Evolutionary conservation across 2,888 invertebrate species (phyloP), one percentile per base, ranked within the genome.

Genomic region (Agonum fuliginosum): DNA sequence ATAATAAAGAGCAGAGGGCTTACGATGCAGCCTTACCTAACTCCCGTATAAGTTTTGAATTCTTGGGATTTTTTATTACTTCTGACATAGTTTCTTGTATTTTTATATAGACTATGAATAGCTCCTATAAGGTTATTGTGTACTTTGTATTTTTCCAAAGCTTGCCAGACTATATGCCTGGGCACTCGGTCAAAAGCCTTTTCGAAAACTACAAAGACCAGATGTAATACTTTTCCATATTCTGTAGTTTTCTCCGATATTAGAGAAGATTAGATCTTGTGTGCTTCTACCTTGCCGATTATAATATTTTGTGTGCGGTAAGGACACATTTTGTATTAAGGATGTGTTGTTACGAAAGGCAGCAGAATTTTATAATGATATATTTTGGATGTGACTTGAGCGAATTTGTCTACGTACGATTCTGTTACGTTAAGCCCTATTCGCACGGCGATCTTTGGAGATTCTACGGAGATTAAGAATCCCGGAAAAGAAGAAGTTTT

Each of bases 221-320:
- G 3, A 30, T 30, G 30, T 30, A 8, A n/a, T n/a, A n/a, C n/a
- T n/a, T n/a, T n/a, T n/a, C n/a, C n/a, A n/a, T n/a, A n/a, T 30
- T 30, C 30, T 8, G 8, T 5, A 30, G 30, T 30, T 30, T 30
- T 30, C 8, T 5, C 30, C 8, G 30, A 30, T 3, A 30, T 30
- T 8, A 3, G 4, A 5, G 1, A 8, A 88, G 88, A 88, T 88
- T 88, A 88, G 86, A 87, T 30, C 30, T 8, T 30, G 30, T 30
- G 30, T 30, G 8, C 30, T 30, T 30, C 30, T 30, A 30, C 8
- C 8, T 8, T 30, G 4, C 8, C 30, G 30, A 30, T 5, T 5
- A 30, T 8, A 3, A 8, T 30, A 30, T 30, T 30, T 3, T 8
- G 30, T 30, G n/a, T n/a, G n/a, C n/a, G n/a, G n/a, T n/a, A n/a